A percentile compares a stretch with the other conserved stretches of the same genome.
Conservation (phyloP, 64 coral and sea anemone species). For the Actinia tenebrosa region DNA sequence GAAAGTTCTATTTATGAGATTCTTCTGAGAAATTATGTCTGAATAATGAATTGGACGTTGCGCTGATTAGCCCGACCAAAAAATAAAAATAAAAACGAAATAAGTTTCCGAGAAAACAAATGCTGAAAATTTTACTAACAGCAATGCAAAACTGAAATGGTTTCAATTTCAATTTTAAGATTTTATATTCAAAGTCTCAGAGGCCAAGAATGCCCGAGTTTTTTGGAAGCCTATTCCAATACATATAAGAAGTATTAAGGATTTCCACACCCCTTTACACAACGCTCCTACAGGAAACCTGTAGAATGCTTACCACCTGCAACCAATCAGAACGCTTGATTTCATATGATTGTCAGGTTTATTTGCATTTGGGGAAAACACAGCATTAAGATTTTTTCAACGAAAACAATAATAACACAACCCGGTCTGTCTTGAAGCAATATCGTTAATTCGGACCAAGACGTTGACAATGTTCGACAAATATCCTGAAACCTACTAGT, state of each 20-base stretch:
- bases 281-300: conserved; percentile 2
- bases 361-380: conserved; percentile 24
- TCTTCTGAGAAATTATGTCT: too few species aligned
- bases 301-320: conserved; percentile 27
- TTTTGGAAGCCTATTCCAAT: too few species aligned
- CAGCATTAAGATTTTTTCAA: background rate
- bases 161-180: too few species aligned
- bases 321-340: conserved; percentile 7
- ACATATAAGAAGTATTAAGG: background rate
- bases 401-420: background rate
- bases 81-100: too few species aligned
- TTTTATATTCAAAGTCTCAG: too few species aligned
- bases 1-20: too few species aligned
- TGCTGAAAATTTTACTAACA: too few species aligned
- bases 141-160: too few species aligned
- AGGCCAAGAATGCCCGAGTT: too few species aligned
- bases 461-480: background rate
- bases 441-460: background rate
- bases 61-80: too few species aligned
- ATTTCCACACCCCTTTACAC: background rate
- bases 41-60: too few species aligned
- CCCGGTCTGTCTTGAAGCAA: background rate
- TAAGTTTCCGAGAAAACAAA: too few species aligned
- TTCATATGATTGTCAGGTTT: conserved; percentile 21
- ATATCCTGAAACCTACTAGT: background rate